Percentiles rank a stretch among this genome's conserved stretches.
Conservation (phyloP, 2,113 vertebrate species). For the Ranitomeya imitator region DNA sequence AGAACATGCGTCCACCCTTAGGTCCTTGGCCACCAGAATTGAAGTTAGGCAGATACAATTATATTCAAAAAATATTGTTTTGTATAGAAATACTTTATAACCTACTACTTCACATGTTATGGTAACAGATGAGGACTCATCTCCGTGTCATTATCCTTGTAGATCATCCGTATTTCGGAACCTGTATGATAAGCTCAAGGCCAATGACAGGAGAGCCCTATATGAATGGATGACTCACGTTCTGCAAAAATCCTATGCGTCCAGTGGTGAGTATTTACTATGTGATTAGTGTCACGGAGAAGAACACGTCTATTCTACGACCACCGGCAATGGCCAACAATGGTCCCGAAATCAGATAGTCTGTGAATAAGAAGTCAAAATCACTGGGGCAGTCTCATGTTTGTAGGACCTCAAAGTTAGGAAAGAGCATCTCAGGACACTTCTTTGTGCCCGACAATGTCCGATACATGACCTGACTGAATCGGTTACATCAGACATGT, state of each 20-base stretch:
- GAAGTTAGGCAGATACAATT: too few species aligned
- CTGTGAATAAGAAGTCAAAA: background rate
- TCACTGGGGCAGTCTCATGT: background rate
- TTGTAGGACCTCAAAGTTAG: background rate
- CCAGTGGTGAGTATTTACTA: constrained; percentile 64
- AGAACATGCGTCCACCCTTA: too few species aligned
- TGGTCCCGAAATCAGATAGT: background rate
- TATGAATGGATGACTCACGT: constrained; percentile 76
- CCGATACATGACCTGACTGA: background rate
- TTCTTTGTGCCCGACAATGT: background rate
- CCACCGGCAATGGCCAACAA: background rate
- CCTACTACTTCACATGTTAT: too few species aligned
- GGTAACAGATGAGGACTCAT: background rate
- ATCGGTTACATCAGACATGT: too few species aligned
- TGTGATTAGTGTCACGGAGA: background rate
- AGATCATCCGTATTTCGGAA: constrained; percentile 79
- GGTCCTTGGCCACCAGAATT: too few species aligned
- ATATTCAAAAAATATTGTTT: too few species aligned
- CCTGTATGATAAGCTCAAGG: constrained; percentile 75
- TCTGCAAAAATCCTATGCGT: constrained; percentile 64
- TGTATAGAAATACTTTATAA: too few species aligned
- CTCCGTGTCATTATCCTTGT: background rate
- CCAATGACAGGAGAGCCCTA: constrained; percentile 69
- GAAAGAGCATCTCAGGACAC: constrained; percentile 2
- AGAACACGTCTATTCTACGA: background rate